Evolutionary conservation across 2,113 vertebrate genomes (phyloP).

Genomic region (Ctenodactylus gundi): DNA sequence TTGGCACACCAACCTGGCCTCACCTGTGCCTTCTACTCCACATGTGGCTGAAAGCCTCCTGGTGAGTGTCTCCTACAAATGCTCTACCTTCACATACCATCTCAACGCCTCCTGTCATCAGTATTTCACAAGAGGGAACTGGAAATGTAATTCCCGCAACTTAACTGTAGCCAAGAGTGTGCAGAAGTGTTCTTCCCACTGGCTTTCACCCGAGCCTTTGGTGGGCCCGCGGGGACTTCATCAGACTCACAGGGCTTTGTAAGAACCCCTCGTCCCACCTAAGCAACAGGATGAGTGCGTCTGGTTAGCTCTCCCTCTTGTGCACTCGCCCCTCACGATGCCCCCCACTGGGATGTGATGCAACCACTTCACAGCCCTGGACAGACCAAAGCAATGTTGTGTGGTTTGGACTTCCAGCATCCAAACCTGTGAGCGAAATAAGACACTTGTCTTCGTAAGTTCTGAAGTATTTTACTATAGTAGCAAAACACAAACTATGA

Average conservation of each 20-base stretch:
- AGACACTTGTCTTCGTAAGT: neutral
- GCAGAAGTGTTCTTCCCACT: neutral
- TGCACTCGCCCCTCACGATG: neutral
- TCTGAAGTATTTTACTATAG: neutral
- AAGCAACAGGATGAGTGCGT: neutral
- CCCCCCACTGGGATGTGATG: neutral
- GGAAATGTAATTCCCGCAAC: neutral
- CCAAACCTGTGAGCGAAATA: neutral
- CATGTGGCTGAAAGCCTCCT: neutral
- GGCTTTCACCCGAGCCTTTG: neutral
- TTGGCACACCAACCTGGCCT: neutral
- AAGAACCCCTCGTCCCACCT: neutral
- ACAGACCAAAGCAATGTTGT: neutral
- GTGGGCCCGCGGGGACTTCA: neutral
- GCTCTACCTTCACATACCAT: neutral
- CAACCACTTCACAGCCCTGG: neutral
- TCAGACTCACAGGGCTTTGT: neutral
- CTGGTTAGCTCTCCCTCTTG: neutral
- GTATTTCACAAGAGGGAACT: neutral
- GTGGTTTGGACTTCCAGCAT: neutral
- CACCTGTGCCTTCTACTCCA: rapidly evolving
- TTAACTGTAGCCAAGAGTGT: neutral
- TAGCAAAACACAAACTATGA: neutral
- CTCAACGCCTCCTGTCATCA: neutral
- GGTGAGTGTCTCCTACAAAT: neutral